A percentile compares a stretch with the other conserved stretches of the same genome.
Conservation (phyloP, 2,113 vertebrate species). For the Heptranchias perlo region DNA sequence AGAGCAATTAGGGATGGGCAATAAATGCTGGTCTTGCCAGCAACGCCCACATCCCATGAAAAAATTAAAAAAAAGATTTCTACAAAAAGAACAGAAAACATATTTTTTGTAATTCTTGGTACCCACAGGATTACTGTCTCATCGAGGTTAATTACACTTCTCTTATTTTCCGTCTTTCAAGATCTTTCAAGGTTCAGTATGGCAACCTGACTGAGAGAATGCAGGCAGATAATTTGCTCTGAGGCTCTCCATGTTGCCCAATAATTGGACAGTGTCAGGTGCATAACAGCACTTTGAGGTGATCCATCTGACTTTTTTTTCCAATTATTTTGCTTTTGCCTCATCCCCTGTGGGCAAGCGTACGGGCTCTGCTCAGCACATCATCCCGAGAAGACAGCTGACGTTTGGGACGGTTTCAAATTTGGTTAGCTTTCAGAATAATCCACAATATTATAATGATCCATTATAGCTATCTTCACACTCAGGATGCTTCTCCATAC, state of each 20-base stretch:
- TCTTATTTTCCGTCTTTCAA: background rate
- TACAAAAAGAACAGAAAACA: background rate
- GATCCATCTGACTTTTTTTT: background rate
- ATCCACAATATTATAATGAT: too few species aligned
- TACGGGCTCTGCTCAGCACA: background rate
- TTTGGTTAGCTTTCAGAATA: background rate
- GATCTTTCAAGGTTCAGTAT: background rate
- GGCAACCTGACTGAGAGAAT: background rate
- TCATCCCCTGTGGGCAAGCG: background rate
- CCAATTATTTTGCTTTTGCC: background rate
- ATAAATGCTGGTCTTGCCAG: too few species aligned
- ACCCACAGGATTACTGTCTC: background rate
- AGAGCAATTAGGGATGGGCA: too few species aligned
- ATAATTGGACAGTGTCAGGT: background rate
- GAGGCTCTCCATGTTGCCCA: background rate
- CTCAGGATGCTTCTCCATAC: background rate
- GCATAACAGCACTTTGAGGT: background rate
- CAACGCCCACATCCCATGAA: too few species aligned
- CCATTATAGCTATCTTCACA: background rate
- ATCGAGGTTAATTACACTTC: background rate
- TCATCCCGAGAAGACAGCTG: background rate
- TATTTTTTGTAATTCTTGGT: background rate
- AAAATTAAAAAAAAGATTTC: too few species aligned
- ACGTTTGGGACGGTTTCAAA: background rate
- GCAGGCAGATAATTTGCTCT: background rate